These are phyloP conservation scores for Agrenia bidenticulata DNA, from an alignment of 2,888 invertebrate genomes.

Conservation along the genomic window DNA sequence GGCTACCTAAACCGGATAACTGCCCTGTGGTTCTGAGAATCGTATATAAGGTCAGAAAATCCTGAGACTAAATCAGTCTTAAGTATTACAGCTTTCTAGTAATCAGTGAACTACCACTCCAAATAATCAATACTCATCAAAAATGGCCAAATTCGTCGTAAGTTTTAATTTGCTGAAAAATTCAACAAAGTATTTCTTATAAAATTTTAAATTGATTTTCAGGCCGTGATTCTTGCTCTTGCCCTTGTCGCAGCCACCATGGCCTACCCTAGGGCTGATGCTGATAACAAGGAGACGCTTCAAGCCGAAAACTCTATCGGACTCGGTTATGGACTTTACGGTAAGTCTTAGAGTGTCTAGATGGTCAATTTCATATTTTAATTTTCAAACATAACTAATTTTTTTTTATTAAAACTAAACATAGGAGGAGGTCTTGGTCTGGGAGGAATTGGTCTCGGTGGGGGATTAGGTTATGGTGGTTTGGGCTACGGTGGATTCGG, in stretches of 20 bases:
- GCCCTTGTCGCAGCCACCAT: conserved; percentile 42
- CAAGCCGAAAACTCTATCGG: conserved; percentile 41
- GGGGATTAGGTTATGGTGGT: too few relatives aligned
- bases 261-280: conserved; percentile 39
- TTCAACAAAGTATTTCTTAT: conserved; percentile 2
- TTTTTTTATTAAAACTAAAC: not conserved
- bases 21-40: not conserved
- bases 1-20: not conserved
- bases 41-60: conserved; percentile 3
- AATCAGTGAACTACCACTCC: not conserved
- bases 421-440: conserved; percentile 22
- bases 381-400: not conserved
- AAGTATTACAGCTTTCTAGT: not conserved
- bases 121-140: conserved; percentile 7
- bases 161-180: conserved; percentile 18
- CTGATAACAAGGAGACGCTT: conserved; percentile 43
- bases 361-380: not conserved
- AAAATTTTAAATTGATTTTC: conserved; percentile 9
- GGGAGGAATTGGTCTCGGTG: too few relatives aligned
- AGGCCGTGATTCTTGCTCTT: conserved; percentile 45
- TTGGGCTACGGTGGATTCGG: too few relatives aligned
- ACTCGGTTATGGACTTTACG: conserved; percentile 24
- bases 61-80: conserved; percentile 13
- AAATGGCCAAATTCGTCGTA: conserved; percentile 47
- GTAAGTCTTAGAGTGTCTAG: not conserved